These are phyloP conservation scores for Drosophila niveifrons DNA, from an alignment of 2,888 invertebrate genomes.

Conservation along the genomic window DNA sequence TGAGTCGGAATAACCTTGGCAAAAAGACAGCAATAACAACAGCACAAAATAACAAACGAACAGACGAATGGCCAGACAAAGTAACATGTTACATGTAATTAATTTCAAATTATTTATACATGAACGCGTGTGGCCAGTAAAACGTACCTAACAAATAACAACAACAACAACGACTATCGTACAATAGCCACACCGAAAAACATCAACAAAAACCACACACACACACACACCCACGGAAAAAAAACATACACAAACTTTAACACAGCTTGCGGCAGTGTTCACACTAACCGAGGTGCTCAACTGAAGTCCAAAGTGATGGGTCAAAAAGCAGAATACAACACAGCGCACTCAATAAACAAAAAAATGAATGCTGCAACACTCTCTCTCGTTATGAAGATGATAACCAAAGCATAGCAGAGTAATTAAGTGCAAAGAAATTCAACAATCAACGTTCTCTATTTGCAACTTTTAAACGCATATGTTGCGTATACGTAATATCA, in stretches of 20 bases:
- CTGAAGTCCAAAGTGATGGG: constrained; percentile 48
- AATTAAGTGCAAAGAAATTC: neutral
- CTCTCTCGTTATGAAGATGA: neutral
- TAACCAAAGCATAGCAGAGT: neutral
- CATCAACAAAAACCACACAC: constrained; percentile 29
- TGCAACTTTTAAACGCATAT: neutral
- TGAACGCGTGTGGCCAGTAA: constrained; percentile 65
- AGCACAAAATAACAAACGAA: constrained; percentile 15
- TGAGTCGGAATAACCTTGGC: constrained; percentile 28
- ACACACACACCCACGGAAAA: constrained; percentile 1
- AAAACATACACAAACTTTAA: constrained; percentile 32
- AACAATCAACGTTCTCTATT: neutral
- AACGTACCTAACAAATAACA: constrained; percentile 48
- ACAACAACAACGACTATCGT: constrained; percentile 33
- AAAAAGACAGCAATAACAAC: constrained; percentile 12
- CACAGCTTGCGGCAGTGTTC: constrained; percentile 56
- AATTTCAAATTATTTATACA: constrained; percentile 80
- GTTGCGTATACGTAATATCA: neutral
- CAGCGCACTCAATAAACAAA: constrained; percentile 47
- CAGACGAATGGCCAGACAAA: constrained; percentile 54
- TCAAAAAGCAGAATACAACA: constrained; percentile 1
- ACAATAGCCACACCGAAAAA: constrained; percentile 20
- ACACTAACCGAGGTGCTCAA: constrained; percentile 54
- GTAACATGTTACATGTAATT: constrained; percentile 79
- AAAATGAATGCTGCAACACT: constrained; percentile 22